Percentiles rank a stretch among this genome's conserved stretches.
phyloP scores from a whole-genome alignment of 1,140 invertebrate genomes.

The Acromyrmex echinatior region DNA sequence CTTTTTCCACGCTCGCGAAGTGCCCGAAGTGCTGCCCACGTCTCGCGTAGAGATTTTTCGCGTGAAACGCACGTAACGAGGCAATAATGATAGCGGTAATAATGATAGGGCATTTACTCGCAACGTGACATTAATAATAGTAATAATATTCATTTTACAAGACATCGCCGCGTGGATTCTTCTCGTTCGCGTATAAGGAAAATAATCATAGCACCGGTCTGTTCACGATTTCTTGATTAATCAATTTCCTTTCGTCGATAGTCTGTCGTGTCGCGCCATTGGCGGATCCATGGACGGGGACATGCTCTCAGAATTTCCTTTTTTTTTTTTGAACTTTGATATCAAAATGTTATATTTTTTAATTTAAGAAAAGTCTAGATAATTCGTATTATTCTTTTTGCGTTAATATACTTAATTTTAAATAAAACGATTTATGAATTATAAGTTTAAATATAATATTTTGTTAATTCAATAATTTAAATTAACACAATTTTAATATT shows the following conservation, averaged over 20 bases:
- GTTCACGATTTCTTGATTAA: not conserved
- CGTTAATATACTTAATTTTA: too few species aligned
- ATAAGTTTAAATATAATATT: too few species aligned
- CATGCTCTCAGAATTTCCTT: too few species aligned
- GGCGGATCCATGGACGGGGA: too few species aligned
- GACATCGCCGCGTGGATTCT: not conserved
- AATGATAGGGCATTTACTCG: constrained; percentile 32
- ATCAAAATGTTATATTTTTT: too few species aligned
- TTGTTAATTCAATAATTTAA: too few species aligned
- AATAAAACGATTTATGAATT: too few species aligned
- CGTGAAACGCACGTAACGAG: constrained; percentile 9
- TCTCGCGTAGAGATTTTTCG: not conserved
- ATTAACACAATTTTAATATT: too few species aligned
- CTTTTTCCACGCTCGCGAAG: constrained; percentile 7
- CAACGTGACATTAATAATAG: constrained; percentile 37
- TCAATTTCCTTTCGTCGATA: not conserved
- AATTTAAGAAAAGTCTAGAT: too few species aligned
- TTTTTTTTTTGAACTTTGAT: too few species aligned
- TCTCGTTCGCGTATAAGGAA: not conserved
- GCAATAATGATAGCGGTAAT: constrained; percentile 23
- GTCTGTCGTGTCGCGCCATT: not conserved
- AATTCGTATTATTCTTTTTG: too few species aligned
- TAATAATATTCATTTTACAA: constrained; percentile 19
- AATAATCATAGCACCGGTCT: not conserved
- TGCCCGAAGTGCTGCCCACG: not conserved